Evolutionary conservation across 2,797 vertebrate species (phyloP), one percentile per base, ranked within the genome.

Genomic region (Helarctos malayanus): DNA sequence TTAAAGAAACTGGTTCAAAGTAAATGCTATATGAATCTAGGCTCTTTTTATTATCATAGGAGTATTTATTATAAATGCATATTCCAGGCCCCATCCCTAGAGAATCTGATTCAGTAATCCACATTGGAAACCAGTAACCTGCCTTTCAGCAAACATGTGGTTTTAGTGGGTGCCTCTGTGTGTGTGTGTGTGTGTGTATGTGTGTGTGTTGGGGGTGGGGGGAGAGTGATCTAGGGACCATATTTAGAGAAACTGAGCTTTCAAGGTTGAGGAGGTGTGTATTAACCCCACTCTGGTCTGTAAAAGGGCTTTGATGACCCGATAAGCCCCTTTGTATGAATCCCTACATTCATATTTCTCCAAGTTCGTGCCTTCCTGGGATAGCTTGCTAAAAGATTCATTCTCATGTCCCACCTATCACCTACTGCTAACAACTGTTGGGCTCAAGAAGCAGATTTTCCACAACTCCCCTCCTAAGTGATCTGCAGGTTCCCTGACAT

Each of bases 271-370:
- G 32, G 38, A 59, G 52, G 29, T 69, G 5, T 57, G 14, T 32
- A 32, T 38, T 35, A 35, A 84, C 4, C n/a, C 18, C n/a, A 76
- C 61, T 52, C n/a, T 45, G 1, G 32, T 81, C n/a, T 41, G 12
- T 83, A 79, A 93, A 97, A 78, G 35, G 27, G 23, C 63, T 94
- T 56, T 49, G 49, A 4, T 45, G 83, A 93, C 14, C n/a, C n/a
- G 86, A 6, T 61, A 47, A 65, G 19, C 16, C 57, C 35, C 78
- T n/a, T 86, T 52, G 18, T 90, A 45, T 61, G 49, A 91, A 84
- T 68, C 57, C 25, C 38, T 47, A 89, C 18, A 75, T 14, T 45
- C 2, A 18, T 14, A 35, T 35, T 91, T 78, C 68, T 92, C 59
- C 76, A 68, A 68, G 52, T 69, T 9, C 0, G 57, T 32, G 49